phyloP scores from a whole-genome alignment of 2,888 invertebrate species.

The Platycnemis pennipes region DNA sequence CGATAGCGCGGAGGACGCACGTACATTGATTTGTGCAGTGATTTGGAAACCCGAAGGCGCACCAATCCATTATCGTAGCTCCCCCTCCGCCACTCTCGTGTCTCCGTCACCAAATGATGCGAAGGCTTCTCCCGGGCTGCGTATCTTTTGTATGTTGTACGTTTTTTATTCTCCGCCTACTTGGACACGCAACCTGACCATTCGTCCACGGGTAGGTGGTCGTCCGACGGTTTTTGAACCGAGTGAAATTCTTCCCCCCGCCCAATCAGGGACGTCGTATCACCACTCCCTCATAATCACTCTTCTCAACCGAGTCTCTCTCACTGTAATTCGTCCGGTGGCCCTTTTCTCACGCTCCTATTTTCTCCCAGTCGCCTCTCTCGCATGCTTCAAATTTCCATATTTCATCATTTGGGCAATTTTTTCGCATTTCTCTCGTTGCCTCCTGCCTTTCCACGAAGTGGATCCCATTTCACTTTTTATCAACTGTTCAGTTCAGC shows the following conservation, averaged over 20 bases:
- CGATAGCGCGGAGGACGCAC: not conserved
- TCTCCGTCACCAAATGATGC: not conserved
- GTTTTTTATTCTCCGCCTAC: not conserved
- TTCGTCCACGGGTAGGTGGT: conserved; percentile 10
- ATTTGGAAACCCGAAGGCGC: not conserved
- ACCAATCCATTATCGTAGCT: not conserved
- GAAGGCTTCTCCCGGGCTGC: not conserved
- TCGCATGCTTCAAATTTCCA: not conserved
- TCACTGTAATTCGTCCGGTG: not conserved
- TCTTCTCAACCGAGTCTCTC: not conserved
- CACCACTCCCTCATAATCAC: not conserved
- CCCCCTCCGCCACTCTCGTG: not conserved
- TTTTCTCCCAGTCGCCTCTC: not conserved
- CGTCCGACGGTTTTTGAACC: not conserved
- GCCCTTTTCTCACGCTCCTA: not conserved
- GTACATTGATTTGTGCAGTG: not conserved
- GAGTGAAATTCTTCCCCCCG: not conserved
- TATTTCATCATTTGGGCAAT: not conserved
- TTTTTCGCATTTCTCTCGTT: not conserved
- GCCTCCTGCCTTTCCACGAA: not conserved
- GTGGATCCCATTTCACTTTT: not conserved
- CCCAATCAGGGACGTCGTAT: not conserved
- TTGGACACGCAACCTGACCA: conserved; percentile 6
- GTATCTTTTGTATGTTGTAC: not conserved
- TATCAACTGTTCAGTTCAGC: not conserved